phyloP scores from a whole-genome alignment of 2,888 invertebrate genomes.

The Pachymerium ferrugineum region DNA sequence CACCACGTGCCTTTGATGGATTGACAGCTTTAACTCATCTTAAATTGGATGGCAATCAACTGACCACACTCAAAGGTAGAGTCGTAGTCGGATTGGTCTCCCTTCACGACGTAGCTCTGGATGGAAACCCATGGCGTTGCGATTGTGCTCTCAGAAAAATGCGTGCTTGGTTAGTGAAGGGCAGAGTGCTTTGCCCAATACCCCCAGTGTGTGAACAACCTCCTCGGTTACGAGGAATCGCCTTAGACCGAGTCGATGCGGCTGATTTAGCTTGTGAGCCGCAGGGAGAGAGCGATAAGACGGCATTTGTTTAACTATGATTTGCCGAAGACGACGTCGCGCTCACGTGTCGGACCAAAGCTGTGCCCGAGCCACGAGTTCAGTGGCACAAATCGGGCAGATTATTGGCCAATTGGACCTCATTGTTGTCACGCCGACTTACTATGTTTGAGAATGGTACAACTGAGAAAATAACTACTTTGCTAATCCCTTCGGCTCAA shows the following conservation, averaged over 20 bases:
- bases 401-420: background rate
- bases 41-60: conserved; percentile 70
- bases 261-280: conserved; percentile 35
- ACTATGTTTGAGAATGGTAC: conserved; percentile 27
- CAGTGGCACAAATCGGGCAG: conserved; percentile 35
- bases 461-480: conserved; percentile 52
- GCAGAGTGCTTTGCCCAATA: conserved; percentile 33
- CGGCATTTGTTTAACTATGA: background rate
- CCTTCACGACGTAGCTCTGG: conserved; percentile 38
- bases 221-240: conserved; percentile 21
- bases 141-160: conserved; percentile 34
- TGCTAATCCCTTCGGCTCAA: conserved; percentile 74
- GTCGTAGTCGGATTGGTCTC: conserved; percentile 55
- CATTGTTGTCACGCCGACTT: background rate
- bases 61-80: conserved; percentile 55
- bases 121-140: conserved; percentile 36
- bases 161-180: conserved; percentile 33
- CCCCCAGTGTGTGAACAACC: conserved; percentile 34
- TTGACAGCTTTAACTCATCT: conserved; percentile 77
- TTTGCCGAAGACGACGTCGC: conserved; percentile 34
- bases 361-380: conserved; percentile 38
- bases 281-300: background rate
- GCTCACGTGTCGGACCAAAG: conserved; percentile 39
- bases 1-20: conserved; percentile 67
- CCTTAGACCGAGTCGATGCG: conserved; percentile 5